Base-by-base conservation (phyloP, 1,140 invertebrate species). In the Coboldia fuscipes region DNA sequence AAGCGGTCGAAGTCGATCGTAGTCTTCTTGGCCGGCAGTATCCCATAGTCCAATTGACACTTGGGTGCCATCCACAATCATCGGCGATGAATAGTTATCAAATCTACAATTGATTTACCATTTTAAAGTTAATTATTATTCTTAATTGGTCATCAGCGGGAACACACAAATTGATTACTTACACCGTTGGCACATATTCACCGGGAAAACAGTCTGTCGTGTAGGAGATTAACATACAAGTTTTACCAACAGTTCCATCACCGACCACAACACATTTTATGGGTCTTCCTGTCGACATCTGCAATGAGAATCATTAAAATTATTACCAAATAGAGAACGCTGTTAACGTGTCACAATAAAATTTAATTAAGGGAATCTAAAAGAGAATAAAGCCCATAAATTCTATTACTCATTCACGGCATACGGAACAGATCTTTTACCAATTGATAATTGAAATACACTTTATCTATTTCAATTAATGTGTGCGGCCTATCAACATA, bases 181-280 rank as follows among this genome's bases (percentile, higher is more conserved):
- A 86, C 80, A 88, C 85, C 50, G 86, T 92, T 46, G 88, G 86
- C 41, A 93, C 86, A 71, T 93, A 93, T 78, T 93, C 88, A 42
- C 90, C 90, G 36, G 90, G 90, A 70, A 97, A 97, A 63, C 86
- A 93, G 55, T 97, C 90, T 42, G 92, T 97, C 19, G 92, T 97
- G 51, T 97, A 97, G 24, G 89, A 96, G 57, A 97, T 97, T 46
- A 97, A 66, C 88, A 96, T 94, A 61, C 92, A 97, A 23, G 92
- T 97, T 70, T 97, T 97, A 49, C 92, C 92, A 38, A 97, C 90
- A 21, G 89, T 94, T 43, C 84, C 83, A 59, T 72, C 68, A 37
- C 69, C 52, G 40, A 54, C 48, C 37, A 54, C 50, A 41, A 55
- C 92, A 72, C 90, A 96, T 60, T 97, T 97, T 54, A 97, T 90